Conservation (phyloP, 92 coral and sea anemone genomes). For the Porites rus region DNA sequence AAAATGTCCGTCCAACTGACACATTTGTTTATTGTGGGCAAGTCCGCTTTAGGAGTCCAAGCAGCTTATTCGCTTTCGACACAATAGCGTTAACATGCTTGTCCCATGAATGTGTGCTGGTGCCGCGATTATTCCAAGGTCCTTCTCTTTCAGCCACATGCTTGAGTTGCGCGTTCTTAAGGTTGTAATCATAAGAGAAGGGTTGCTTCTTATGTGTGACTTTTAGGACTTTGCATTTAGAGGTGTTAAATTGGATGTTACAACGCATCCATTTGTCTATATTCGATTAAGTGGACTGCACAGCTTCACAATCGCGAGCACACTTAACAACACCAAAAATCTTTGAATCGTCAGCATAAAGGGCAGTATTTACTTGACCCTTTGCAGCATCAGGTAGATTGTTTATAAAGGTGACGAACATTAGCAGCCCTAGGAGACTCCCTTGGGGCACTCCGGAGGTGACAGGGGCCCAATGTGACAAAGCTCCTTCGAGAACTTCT, state of each 20-base stretch:
- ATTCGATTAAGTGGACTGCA: slow-evolving; percentile 24
- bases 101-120: slow-evolving; percentile 20
- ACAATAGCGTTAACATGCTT: neutral
- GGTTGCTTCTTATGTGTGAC: slow-evolving; percentile 44
- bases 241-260: slow-evolving; percentile 17
- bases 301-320: neutral
- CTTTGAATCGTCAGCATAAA: slow-evolving; percentile 26
- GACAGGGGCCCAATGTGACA: too few species aligned
- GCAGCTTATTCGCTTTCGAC: slow-evolving; percentile 33
- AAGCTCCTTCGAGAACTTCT: too few species aligned
- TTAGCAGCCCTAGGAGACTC: too few species aligned
- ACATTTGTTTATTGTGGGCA: neutral
- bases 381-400: neutral
- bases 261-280: slow-evolving; percentile 31
- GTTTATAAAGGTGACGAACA: neutral
- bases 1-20: too few species aligned
- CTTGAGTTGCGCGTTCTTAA: neutral
- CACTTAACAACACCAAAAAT: too few species aligned
- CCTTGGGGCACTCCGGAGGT: too few species aligned
- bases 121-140: slow-evolving; percentile 17
- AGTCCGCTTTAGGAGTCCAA: slow-evolving; percentile 31
- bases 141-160: slow-evolving; percentile 28
- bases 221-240: neutral
- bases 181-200: slow-evolving; percentile 8
- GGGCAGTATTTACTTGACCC: slow-evolving; percentile 20